These are phyloP conservation scores for Heterodera carotae DNA, from an alignment of 1,140 invertebrate genomes.

Conservation along the genomic window DNA sequence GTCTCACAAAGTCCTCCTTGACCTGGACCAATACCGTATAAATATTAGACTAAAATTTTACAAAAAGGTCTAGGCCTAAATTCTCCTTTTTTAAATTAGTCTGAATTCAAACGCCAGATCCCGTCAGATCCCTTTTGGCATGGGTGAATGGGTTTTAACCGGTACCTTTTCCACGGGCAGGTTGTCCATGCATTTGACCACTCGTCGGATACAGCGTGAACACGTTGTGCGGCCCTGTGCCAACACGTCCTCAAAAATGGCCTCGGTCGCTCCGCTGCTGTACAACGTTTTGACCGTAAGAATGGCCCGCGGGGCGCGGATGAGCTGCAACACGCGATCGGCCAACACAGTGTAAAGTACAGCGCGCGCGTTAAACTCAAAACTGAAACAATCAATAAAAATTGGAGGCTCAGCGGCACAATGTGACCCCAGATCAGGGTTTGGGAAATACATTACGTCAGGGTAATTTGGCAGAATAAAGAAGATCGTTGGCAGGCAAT, in stretches of 20 bases:
- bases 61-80: constrained; percentile 2
- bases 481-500: no score
- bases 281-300: constrained; percentile 40
- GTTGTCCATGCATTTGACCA: constrained; percentile 32
- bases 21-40: constrained; percentile 27
- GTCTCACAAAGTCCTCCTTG: constrained; percentile 31
- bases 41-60: constrained; percentile 16
- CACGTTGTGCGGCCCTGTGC: constrained; percentile 28
- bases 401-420: no score
- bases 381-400: not conserved
- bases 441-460: no score
- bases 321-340: constrained; percentile 33
- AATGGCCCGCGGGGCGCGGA: constrained; percentile 40
- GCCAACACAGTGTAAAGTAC: constrained; percentile 40
- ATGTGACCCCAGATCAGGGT: no score
- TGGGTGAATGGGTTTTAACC: no score
- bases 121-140: no score
- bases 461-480: no score
- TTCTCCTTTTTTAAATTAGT: no score
- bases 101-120: no score
- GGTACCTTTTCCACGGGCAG: constrained; percentile 21
- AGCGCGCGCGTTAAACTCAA: constrained; percentile 39
- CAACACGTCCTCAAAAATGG: constrained; percentile 39
- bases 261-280: constrained; percentile 24
- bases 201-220: constrained; percentile 41